Evolutionary conservation across 2,888 invertebrate genomes (phyloP).

Genomic region (Scelioninae gen. 2): DNA sequence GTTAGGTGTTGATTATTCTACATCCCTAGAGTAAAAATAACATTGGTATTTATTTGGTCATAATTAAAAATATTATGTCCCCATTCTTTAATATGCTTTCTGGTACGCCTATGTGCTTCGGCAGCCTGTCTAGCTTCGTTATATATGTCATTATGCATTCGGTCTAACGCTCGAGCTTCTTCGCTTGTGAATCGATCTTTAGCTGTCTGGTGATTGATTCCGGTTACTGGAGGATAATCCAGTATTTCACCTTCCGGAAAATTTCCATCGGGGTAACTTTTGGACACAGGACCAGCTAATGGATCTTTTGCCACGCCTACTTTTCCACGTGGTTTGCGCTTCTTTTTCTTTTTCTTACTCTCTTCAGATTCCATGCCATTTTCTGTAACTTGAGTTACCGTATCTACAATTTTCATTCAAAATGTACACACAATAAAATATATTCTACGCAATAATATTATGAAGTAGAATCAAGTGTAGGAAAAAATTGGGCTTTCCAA

Average conservation of each 20-base stretch:
- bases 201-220: conserved; percentile 89
- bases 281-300: conserved; percentile 90
- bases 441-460: too few species aligned
- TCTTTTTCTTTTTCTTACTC: conserved; percentile 84
- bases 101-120: conserved; percentile 96
- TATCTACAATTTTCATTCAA: conserved; percentile 3
- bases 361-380: conserved; percentile 76
- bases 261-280: conserved; percentile 88
- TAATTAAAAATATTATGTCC: conserved; percentile 70
- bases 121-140: conserved; percentile 96
- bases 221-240: conserved; percentile 84
- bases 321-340: conserved; percentile 76
- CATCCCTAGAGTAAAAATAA: too few species aligned
- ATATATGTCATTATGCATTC: conserved; percentile 93
- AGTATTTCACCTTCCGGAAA: conserved; percentile 94
- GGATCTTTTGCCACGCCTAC: conserved; percentile 79
- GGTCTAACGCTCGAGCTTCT: conserved; percentile 93
- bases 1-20: too few species aligned
- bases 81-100: conserved; percentile 93
- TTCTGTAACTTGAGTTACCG: conserved; percentile 65
- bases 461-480: too few species aligned
- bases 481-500: too few species aligned
- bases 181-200: conserved; percentile 90
- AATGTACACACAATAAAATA: too few species aligned
- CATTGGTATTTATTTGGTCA: not conserved